phyloP scores from a whole-genome alignment of 1,140 invertebrate genomes.

The Ips typographus region DNA sequence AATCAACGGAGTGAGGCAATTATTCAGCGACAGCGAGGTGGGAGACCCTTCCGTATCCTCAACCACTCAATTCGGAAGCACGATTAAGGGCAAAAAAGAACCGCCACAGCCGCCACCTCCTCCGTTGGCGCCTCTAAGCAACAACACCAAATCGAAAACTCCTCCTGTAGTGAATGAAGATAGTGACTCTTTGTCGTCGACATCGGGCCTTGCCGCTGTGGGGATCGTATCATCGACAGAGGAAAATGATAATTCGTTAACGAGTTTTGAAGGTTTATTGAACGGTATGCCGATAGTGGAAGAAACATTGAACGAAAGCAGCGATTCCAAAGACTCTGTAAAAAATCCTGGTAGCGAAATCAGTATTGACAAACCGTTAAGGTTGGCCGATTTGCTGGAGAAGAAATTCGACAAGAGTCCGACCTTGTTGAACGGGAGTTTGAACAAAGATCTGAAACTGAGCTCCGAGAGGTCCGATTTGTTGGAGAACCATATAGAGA shows the following conservation, averaged over 20 bases:
- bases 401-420: slow-evolving; percentile 64
- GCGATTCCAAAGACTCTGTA: slow-evolving; percentile 59
- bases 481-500: slow-evolving; percentile 63
- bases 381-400: slow-evolving; percentile 70
- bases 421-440: slow-evolving; percentile 59
- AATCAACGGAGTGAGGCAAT: slow-evolving; percentile 51
- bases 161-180: slow-evolving; percentile 54
- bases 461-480: slow-evolving; percentile 64
- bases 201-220: slow-evolving; percentile 56
- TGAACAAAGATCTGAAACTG: slow-evolving; percentile 62
- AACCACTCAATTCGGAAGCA: slow-evolving; percentile 45
- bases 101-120: slow-evolving; percentile 54
- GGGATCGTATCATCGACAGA: slow-evolving; percentile 53
- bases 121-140: slow-evolving; percentile 55
- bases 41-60: slow-evolving; percentile 48
- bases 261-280: slow-evolving; percentile 63
- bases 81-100: slow-evolving; percentile 53
- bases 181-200: slow-evolving; percentile 60
- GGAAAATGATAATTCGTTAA: slow-evolving; percentile 63
- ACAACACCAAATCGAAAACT: slow-evolving; percentile 40
- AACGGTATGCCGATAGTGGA: slow-evolving; percentile 61
- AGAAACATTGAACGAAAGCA: slow-evolving; percentile 55
- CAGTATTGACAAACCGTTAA: slow-evolving; percentile 54
- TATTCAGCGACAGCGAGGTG: slow-evolving; percentile 46
- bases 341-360: slow-evolving; percentile 49